Conservation (phyloP, 2,888 invertebrate species). For the Dorcus hopei region DNA sequence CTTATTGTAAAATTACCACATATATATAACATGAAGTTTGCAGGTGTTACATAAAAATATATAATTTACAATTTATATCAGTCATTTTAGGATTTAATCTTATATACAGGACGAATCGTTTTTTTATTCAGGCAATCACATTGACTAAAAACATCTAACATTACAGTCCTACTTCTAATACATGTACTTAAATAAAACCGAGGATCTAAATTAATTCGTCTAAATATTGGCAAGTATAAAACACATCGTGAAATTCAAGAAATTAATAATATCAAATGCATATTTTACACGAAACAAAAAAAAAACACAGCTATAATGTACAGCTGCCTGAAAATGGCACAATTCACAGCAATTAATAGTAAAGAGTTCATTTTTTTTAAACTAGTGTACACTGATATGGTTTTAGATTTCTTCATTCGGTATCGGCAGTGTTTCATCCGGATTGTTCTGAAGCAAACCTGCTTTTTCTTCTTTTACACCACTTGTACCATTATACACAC, state of each 20-base stretch:
- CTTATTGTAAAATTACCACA: not conserved
- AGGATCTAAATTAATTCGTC: too few relatives aligned
- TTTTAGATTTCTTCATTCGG: slow-evolving; percentile 40
- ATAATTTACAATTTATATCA: slow-evolving; percentile 18
- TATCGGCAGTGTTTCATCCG: slow-evolving; percentile 49
- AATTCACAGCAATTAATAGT: slow-evolving; percentile 46
- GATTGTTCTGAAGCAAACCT: slow-evolving; percentile 53
- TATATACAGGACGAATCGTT: slow-evolving; percentile 23
- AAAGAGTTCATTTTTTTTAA: not conserved
- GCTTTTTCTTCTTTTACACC: slow-evolving; percentile 55
- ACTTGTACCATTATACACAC: slow-evolving; percentile 61
- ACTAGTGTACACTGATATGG: slow-evolving; percentile 29
- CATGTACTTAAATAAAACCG: too few relatives aligned
- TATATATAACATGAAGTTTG: slow-evolving; percentile 2
- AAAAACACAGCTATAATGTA: slow-evolving; percentile 6
- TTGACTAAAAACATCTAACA: slow-evolving; percentile 1
- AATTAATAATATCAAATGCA: not conserved
- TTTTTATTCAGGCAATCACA: slow-evolving; percentile 21
- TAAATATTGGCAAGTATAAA: slow-evolving; percentile 1
- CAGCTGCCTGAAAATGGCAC: slow-evolving; percentile 42
- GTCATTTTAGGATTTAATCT: slow-evolving; percentile 15
- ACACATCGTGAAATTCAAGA: not conserved
- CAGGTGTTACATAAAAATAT: slow-evolving; percentile 14
- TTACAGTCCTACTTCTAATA: too few relatives aligned
- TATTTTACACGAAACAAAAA: not conserved